Evolutionary conservation across 2,113 vertebrate species (phyloP).

Genomic region (Lamprologus speciosus): DNA sequence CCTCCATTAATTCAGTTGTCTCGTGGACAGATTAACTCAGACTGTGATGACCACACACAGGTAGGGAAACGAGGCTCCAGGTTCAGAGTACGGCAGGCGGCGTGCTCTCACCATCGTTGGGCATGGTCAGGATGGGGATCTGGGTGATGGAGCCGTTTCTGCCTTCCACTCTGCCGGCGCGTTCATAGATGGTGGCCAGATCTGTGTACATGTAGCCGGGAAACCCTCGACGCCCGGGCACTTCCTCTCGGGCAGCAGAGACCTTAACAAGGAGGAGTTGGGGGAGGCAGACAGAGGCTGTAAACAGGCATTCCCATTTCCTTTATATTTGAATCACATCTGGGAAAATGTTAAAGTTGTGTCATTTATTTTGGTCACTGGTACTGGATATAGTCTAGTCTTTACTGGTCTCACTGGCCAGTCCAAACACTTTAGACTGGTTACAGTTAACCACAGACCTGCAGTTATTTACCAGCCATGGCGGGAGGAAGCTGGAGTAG

Average conservation of each 20-base stretch:
- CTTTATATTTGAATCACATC: background rate
- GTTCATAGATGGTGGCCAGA: constrained; percentile 74
- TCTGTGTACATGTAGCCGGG: constrained; percentile 76
- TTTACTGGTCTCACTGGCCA: background rate
- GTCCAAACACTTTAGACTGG: background rate
- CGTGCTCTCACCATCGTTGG: constrained; percentile 58
- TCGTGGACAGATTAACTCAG: background rate
- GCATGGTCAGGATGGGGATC: constrained; percentile 74
- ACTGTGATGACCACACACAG: background rate
- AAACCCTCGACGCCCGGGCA: constrained; percentile 68
- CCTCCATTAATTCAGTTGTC: background rate
- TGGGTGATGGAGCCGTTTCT: constrained; percentile 80
- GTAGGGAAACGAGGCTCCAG: fast-evolving
- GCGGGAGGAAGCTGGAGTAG: background rate
- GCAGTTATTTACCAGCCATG: background rate
- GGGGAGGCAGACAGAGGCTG: background rate
- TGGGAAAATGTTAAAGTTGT: background rate
- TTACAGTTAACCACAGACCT: background rate
- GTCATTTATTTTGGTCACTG: background rate
- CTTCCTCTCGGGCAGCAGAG: constrained; percentile 70
- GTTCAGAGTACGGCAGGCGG: background rate
- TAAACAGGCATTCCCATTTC: background rate
- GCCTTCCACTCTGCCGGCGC: constrained; percentile 70
- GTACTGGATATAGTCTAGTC: background rate
- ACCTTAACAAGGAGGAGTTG: constrained; percentile 30